Conservation (phyloP, 64 coral and sea anemone species). For the Astreopora myriophthalma region DNA sequence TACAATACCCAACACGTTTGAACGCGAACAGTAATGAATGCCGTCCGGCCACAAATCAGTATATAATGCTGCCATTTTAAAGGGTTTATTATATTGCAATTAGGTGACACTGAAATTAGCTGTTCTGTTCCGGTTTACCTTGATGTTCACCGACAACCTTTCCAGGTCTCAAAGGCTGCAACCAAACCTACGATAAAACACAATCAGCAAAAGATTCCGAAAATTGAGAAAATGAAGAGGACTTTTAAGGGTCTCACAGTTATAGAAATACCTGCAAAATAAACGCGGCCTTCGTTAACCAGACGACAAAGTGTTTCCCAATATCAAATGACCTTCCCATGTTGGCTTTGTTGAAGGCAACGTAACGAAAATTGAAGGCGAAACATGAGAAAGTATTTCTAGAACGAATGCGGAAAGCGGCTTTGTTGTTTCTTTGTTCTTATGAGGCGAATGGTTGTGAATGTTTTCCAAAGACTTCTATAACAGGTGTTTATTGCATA, state of each 20-base stretch:
- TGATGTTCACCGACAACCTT: background rate
- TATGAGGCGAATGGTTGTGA: background rate
- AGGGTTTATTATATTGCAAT: no score
- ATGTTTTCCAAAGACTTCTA: background rate
- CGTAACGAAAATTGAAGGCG: background rate
- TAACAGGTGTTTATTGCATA: background rate
- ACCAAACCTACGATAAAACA: background rate
- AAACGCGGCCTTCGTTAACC: background rate
- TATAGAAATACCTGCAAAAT: slow-evolving; percentile 3
- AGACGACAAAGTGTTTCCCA: background rate
- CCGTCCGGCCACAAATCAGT: no score
- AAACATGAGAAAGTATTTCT: background rate
- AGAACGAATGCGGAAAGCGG: background rate
- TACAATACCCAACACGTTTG: no score
- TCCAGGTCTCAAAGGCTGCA: background rate
- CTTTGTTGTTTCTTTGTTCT: background rate
- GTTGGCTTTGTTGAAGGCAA: background rate
- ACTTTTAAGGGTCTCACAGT: background rate
- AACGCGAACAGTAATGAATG: no score
- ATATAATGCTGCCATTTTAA: no score
- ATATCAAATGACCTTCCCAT: background rate
- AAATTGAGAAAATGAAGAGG: background rate
- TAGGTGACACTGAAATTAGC: background rate
- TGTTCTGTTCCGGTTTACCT: background rate
- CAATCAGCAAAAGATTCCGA: background rate